Conservation (phyloP, 2,113 vertebrate species). For the Nothoprocta pentlandii region DNA sequence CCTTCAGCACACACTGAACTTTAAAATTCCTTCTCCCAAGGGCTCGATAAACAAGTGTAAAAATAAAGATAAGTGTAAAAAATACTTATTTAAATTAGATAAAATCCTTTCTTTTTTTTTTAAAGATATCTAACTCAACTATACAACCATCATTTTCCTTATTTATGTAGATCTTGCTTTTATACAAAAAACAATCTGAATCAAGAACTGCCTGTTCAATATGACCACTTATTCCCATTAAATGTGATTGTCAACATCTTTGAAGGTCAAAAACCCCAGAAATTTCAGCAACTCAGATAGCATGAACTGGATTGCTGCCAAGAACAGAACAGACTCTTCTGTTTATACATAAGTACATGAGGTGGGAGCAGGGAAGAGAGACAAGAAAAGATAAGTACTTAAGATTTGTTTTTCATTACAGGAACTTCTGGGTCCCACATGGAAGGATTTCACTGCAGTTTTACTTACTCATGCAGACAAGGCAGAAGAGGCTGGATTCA, state of each 20-base stretch:
- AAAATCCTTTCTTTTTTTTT: neutral
- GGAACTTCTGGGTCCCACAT: slow-evolving; percentile 84
- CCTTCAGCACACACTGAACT: neutral
- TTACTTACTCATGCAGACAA: slow-evolving; percentile 85
- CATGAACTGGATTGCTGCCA: neutral
- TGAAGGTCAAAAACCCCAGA: neutral
- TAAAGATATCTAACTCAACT: neutral
- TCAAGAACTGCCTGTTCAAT: neutral
- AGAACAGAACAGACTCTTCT: neutral
- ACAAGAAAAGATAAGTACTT: slow-evolving; percentile 30
- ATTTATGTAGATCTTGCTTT: neutral
- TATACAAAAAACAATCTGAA: neutral
- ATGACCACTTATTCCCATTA: neutral
- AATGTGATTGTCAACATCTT: neutral
- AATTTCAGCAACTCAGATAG: neutral
- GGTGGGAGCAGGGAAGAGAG: neutral
- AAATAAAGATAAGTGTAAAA: neutral
- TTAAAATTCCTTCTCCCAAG: fast-evolving
- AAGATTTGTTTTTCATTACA: slow-evolving; percentile 65
- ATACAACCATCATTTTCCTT: neutral
- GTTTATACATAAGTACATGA: neutral
- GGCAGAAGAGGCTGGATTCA: slow-evolving; percentile 75
- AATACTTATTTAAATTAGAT: neutral
- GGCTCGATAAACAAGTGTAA: neutral
- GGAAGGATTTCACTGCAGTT: slow-evolving; percentile 81